phyloP scores from a whole-genome alignment of 2,888 invertebrate species.

The Himalopsyche kuldschensis region DNA sequence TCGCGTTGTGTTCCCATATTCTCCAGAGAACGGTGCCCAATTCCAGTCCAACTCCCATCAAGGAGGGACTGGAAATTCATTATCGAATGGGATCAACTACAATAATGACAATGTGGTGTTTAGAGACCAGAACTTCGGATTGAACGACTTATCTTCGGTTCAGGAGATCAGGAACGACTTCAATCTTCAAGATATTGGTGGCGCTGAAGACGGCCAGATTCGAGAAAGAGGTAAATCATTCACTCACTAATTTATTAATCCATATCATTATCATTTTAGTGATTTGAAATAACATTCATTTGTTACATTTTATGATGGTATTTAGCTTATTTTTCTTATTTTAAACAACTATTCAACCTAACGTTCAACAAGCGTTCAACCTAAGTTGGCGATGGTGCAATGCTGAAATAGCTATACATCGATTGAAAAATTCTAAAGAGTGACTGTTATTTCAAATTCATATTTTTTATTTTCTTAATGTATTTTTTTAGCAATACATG shows the following conservation, averaged over 20 bases:
- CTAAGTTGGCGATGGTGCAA: too few species aligned
- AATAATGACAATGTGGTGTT: slow-evolving; percentile 56
- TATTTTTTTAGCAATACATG: too few species aligned
- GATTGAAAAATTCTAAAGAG: too few species aligned
- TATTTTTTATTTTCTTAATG: too few species aligned
- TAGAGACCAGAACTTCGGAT: slow-evolving; percentile 64
- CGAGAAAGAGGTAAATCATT: slow-evolving; percentile 20
- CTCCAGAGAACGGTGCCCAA: slow-evolving; percentile 43
- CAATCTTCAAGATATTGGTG: slow-evolving; percentile 64
- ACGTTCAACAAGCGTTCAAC: too few species aligned
- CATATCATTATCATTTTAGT: too few species aligned
- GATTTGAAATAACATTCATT: too few species aligned
- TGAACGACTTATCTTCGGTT: slow-evolving; percentile 59
- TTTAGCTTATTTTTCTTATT: too few species aligned
- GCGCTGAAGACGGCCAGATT: slow-evolving; percentile 41
- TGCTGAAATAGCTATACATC: too few species aligned
- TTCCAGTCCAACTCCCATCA: slow-evolving; percentile 55
- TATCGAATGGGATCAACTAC: slow-evolving; percentile 43
- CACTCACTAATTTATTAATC: not conserved
- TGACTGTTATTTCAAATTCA: too few species aligned
- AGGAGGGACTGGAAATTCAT: slow-evolving; percentile 40
- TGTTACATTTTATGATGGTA: too few species aligned
- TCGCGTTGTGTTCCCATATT: slow-evolving; percentile 55
- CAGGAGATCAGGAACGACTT: slow-evolving; percentile 60
- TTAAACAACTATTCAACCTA: too few species aligned